Conservation (phyloP, 2,888 invertebrate genomes). For the Phaedon cochleariae region DNA sequence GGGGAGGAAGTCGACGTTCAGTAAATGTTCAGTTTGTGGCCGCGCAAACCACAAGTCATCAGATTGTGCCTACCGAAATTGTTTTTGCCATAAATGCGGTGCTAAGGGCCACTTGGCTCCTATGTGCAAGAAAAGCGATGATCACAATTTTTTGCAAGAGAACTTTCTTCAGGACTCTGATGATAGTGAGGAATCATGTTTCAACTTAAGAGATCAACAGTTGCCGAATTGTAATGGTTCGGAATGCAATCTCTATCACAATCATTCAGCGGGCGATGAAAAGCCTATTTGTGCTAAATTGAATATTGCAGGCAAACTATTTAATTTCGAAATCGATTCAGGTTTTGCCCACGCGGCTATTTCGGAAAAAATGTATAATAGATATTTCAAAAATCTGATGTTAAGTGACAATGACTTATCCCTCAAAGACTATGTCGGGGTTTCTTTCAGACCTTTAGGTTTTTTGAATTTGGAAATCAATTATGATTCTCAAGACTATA, state of each 20-base stretch:
- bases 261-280: background rate
- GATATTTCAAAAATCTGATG: background rate
- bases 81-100: background rate
- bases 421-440: background rate
- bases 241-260: background rate
- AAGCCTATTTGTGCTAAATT: background rate
- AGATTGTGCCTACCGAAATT: background rate
- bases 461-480: background rate
- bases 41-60: background rate
- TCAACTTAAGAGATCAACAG: background rate
- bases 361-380: background rate
- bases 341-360: background rate
- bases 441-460: background rate
- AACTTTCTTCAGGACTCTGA: conserved; percentile 13
- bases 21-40: background rate
- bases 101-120: background rate
- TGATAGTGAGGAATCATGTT: conserved; percentile 2
- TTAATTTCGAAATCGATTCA: background rate
- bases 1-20: background rate
- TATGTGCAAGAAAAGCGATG: background rate
- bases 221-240: background rate
- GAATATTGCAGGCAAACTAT: background rate
- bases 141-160: conserved; percentile 2
- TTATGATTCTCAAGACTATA: background rate
- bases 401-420: background rate